phyloP scores from a whole-genome alignment of 2,797 vertebrate species.

The Periparus ater region DNA sequence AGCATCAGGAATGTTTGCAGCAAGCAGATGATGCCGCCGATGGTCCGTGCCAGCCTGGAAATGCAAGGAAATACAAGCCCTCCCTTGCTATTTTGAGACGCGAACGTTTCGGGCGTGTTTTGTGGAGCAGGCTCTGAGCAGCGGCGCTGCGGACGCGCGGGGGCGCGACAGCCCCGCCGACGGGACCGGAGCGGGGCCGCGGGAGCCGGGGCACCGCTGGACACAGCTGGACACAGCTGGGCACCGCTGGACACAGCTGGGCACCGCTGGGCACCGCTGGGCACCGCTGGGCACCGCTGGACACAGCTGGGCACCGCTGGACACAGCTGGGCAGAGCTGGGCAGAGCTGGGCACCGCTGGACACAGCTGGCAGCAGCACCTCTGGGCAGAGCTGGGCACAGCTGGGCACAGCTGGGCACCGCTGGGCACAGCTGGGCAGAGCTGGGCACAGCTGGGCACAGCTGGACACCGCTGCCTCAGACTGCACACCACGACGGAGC shows the following conservation, averaged over 20 bases:
- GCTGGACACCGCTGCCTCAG: background rate
- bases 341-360: no score
- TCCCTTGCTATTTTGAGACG: background rate
- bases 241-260: no score
- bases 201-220: no score
- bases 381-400: no score
- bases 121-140: rapidly evolving
- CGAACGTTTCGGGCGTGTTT: rapidly evolving
- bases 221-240: no score
- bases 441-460: no score
- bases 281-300: no score
- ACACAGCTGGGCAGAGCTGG: no score
- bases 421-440: no score
- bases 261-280: no score
- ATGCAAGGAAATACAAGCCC: background rate
- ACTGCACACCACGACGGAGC: rapidly evolving
- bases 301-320: background rate
- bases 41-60: background rate
- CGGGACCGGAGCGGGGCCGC: background rate
- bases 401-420: no score
- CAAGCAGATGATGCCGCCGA: background rate
- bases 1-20: background rate
- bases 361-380: no score
- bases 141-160: background rate
- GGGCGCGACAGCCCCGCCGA: slow-evolving; percentile 4